Base-by-base conservation (phyloP, 1,140 invertebrate genomes). In the Streblospio benedicti region DNA sequence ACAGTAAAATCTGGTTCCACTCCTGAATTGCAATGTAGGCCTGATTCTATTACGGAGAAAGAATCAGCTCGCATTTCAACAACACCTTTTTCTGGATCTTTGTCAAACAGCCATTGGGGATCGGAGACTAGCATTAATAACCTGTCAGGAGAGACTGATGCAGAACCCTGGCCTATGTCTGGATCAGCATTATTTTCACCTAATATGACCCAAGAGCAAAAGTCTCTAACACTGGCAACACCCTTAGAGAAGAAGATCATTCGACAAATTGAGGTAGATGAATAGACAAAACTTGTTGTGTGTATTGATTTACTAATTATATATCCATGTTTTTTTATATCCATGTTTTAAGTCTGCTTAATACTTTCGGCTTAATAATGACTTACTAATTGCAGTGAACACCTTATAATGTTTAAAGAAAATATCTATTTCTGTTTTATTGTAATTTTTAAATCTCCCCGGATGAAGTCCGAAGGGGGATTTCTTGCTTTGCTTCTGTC, bases 201-300 rank as follows among this genome's bases (percentile, higher is more conserved):
- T 14, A 23, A n/a, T 9, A 12, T 9, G 45, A 47, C n/a, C 9
- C 6, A 16, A 23, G 2, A 14, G n/a, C 45, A 28, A 47, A 23
- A 47, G 30, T 28, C 16, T 12, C 45, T 27, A 47, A 47, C n/a
- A n/a, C n/a, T n/a, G n/a, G 23, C 45, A 47, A 47, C 45, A 14
- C 9, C 30, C 5, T 28, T 56, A 16, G 53, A 56, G 31, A 56
- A 38, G 53, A 56, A 56, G 38, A 56, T 56, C 32, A 56, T 43
- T 38, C 30, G 18, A 1, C 53, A 56, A 16, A 32, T 56, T 30
- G 31, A 56, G 53, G 53, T 56, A 38, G 23, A 20, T 23, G 23
- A 30, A 30, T 30, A 28, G 3, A 20, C 16, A 16, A 23, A 12
- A 53, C 32, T n/a, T 25, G 9, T 12, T 53, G 2, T 51, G 50